Percentiles rank a stretch among this genome's conserved stretches.
Evolutionary conservation across 2,888 invertebrate genomes (phyloP).

Genomic region (Octodonta nipae): DNA sequence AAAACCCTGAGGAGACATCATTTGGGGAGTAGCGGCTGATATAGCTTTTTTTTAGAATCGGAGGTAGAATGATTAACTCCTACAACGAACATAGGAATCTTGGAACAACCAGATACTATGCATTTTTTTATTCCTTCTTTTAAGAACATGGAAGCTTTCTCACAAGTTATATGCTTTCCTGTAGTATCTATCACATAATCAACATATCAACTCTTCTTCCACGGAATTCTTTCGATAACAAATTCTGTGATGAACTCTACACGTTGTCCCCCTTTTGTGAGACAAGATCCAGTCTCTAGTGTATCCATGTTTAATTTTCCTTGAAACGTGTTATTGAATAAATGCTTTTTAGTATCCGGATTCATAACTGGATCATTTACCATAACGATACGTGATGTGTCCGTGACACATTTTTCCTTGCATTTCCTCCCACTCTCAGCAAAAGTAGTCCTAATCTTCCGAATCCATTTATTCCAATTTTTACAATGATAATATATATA

Average conservation of each 20-base stretch:
- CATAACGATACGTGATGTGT: slow-evolving; percentile 11
- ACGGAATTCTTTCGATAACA: slow-evolving; percentile 13
- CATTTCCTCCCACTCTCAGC: slow-evolving; percentile 13
- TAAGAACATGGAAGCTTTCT: slow-evolving; percentile 11
- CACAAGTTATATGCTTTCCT: slow-evolving; percentile 13
- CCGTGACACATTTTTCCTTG: slow-evolving; percentile 11
- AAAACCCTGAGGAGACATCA: slow-evolving; percentile 15
- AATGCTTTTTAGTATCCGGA: slow-evolving; percentile 10
- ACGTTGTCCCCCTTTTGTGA: slow-evolving; percentile 13
- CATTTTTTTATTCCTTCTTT: slow-evolving; percentile 14
- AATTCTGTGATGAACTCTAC: slow-evolving; percentile 11
- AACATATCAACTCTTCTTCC: slow-evolving; percentile 13
- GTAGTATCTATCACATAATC: slow-evolving; percentile 17
- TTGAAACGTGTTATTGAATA: slow-evolving; percentile 14
- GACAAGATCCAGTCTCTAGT: slow-evolving; percentile 11
- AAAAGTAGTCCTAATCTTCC: slow-evolving; percentile 15
- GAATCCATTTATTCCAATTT: slow-evolving; percentile 18
- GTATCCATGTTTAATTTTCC: slow-evolving; percentile 11
- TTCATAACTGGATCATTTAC: slow-evolving; percentile 15
- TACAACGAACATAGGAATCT: slow-evolving; percentile 15
- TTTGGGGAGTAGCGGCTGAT: slow-evolving; percentile 13
- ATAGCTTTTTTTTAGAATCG: slow-evolving; percentile 12
- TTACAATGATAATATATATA: slow-evolving; percentile 16
- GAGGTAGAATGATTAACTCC: slow-evolving; percentile 18
- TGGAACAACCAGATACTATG: slow-evolving; percentile 14